phyloP scores from a whole-genome alignment of 2,888 invertebrate genomes.

The Heliconius ismenius region DNA sequence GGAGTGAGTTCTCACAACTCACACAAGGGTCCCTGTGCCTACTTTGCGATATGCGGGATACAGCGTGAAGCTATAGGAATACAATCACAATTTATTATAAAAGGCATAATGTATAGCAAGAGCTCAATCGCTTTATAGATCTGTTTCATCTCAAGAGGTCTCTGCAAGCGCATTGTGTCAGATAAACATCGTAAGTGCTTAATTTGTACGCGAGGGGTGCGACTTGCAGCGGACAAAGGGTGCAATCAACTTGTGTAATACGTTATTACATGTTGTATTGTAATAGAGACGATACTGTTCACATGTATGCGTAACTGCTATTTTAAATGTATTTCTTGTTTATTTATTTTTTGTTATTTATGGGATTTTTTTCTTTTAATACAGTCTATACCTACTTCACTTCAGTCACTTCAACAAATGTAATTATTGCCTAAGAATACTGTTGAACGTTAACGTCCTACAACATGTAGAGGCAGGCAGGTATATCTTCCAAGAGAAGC shows the following conservation, averaged over 20 bases:
- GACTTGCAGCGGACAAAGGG: neutral
- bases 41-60: too few relatives aligned
- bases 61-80: neutral
- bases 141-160: constrained; percentile 25
- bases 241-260: constrained; percentile 3
- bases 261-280: neutral
- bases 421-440: too few relatives aligned
- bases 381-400: neutral
- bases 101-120: neutral
- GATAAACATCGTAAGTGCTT: constrained; percentile 31
- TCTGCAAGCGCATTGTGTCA: constrained; percentile 21
- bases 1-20: too few relatives aligned
- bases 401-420: too few relatives aligned
- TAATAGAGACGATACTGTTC: neutral
- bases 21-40: too few relatives aligned
- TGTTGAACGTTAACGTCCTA: too few relatives aligned
- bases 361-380: neutral
- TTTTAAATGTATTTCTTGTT: neutral
- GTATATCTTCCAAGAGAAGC: too few relatives aligned
- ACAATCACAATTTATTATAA: neutral
- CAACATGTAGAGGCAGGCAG: too few relatives aligned
- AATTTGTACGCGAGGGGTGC: constrained; percentile 27
- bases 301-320: neutral
- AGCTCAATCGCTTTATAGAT: constrained; percentile 3
- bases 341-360: neutral